Conservation (phyloP, 2,797 vertebrate species). For the Phyllotis vaccarum region DNA sequence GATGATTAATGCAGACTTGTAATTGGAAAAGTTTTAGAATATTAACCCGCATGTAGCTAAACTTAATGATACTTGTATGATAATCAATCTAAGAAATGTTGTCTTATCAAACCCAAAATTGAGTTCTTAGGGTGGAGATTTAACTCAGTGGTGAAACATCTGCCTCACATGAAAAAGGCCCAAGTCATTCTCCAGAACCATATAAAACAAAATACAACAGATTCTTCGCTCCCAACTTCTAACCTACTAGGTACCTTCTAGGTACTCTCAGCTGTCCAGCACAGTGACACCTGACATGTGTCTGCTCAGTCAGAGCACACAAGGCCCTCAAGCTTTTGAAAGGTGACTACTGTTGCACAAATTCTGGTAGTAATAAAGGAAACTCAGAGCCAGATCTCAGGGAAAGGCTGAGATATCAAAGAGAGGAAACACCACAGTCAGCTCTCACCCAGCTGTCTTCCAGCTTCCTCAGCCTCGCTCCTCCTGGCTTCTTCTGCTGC, state of each 20-base stretch:
- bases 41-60: neutral
- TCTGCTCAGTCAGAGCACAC: neutral
- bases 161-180: neutral
- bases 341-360: too few species aligned
- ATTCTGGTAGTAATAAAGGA: too few species aligned
- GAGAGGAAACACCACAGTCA: too few species aligned
- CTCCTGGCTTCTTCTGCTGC: too few species aligned
- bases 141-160: neutral
- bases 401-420: too few species aligned
- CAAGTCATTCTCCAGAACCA: neutral
- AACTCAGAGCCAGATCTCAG: too few species aligned
- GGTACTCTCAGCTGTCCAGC: neutral
- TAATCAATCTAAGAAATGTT: neutral
- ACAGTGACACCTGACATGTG: neutral
- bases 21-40: neutral
- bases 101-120: neutral
- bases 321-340: neutral
- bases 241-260: too few species aligned
- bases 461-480: too few species aligned
- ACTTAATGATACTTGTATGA: neutral
- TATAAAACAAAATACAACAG: neutral
- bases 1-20: neutral
- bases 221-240: neutral
- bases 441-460: too few species aligned
- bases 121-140: neutral